Base-by-base conservation (phyloP, 2,113 vertebrate genomes). In the Chaenogobius annularis region DNA sequence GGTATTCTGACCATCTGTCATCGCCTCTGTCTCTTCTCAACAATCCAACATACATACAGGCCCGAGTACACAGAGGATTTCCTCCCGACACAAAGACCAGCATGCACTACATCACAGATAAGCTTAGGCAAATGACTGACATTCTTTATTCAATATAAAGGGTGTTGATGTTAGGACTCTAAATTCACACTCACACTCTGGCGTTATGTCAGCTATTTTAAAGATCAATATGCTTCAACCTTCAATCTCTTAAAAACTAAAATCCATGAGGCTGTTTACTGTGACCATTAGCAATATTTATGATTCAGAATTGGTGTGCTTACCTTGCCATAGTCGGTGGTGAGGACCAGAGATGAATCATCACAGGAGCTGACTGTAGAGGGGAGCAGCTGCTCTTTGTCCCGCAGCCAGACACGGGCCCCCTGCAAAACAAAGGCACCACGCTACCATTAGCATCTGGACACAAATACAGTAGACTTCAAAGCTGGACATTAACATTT, bases 321-420 rank as follows among this genome's bases (percentile, higher is more conserved):
- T 93, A 96, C 95, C 92, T 46, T 88, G 44, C 94, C 95, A 65
- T 96, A 96, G 78, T 96, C 93, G 0, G 94, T 94, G 74, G 88
- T 93, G 78, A 96, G 90, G 72, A 93, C 84, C 63, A 96, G 79
- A 0, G 87, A 91, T 3, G 87, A 90, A 69, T 94, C 87, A 56
- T 90, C 86, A 73, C 90, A 92, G 0, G 87, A 90, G 78, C 86
- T 93, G 85, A 96, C 86, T 0, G 93, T 95, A 82, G 94, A 95
- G 68, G 96, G 95, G 66, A 92, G 91, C 88, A 96, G 92, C 81
- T 94, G 93, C 54, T 95, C 93, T 83, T 94, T 93, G 83, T 95
- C 92, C 75, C 86, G 79, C 77, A 96, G 91, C 96, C 96, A 96
- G 46, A 96, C 93, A 59, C 79, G 93, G 85, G 93, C 91, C 72